These are phyloP conservation scores for Himalopsyche kuldschensis DNA, from an alignment of 2,888 invertebrate species.

Conservation along the genomic window DNA sequence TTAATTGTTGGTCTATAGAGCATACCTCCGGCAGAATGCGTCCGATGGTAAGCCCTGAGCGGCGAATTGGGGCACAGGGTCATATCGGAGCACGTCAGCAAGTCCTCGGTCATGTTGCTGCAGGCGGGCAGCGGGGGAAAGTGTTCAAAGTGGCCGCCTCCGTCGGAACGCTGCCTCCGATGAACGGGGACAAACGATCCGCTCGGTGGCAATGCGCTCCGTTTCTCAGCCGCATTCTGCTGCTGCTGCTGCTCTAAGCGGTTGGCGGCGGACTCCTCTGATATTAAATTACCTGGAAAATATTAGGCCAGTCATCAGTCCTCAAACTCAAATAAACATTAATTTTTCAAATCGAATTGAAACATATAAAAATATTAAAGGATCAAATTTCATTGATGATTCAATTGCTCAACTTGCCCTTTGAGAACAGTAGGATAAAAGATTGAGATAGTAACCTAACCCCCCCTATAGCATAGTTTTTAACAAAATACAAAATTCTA, in stretches of 20 bases:
- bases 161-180: conserved; percentile 33
- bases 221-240: conserved; percentile 46
- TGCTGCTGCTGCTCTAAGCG: conserved; percentile 51
- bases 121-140: conserved; percentile 39
- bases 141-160: conserved; percentile 35
- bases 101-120: conserved; percentile 43
- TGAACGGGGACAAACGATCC: conserved; percentile 26
- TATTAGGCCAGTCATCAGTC: no score
- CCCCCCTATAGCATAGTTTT: no score
- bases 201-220: conserved; percentile 1
- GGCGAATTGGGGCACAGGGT: conserved; percentile 56
- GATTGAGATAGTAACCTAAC: no score
- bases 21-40: conserved; percentile 31
- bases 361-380: no score
- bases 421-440: no score
- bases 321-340: no score
- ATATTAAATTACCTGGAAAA: conserved; percentile 31
- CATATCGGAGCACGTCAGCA: conserved; percentile 47
- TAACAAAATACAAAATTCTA: no score
- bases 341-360: no score
- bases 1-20: no score
- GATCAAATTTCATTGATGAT: no score
- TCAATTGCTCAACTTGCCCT: no score
- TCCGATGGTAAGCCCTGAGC: conserved; percentile 24
- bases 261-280: conserved; percentile 38